A percentile compares a stretch with the other conserved stretches of the same genome.
These are phyloP conservation scores for Eolophus roseicapilla DNA, from an alignment of 2,113 vertebrate species.

Conservation along the genomic window DNA sequence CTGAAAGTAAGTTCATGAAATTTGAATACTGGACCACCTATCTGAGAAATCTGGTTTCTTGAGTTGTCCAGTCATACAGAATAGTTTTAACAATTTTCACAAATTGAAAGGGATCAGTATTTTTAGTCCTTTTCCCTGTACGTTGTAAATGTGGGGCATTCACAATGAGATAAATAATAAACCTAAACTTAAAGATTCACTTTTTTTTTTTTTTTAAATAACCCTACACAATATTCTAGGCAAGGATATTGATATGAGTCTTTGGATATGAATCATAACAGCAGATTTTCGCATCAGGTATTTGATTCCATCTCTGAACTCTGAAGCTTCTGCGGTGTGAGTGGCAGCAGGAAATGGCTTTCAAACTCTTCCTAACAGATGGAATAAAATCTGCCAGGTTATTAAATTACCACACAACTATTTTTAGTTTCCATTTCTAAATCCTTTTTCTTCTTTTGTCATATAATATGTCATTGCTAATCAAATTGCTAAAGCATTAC, in stretches of 20 bases:
- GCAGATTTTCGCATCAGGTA: constrained; percentile 55
- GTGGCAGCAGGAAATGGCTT: constrained; percentile 68
- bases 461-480: constrained; percentile 43
- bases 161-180: background rate
- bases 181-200: background rate
- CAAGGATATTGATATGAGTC: constrained; percentile 17
- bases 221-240: background rate
- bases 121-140: background rate
- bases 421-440: constrained; percentile 66
- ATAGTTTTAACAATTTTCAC: background rate
- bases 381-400: constrained; percentile 68
- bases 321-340: constrained; percentile 29
- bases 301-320: constrained; percentile 59
- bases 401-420: constrained; percentile 69
- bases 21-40: background rate
- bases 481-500: constrained; percentile 47
- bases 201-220: constrained; percentile 2
- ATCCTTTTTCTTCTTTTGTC: constrained; percentile 60
- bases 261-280: constrained; percentile 60
- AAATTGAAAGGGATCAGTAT: background rate
- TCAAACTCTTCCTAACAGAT: constrained; percentile 63
- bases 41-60: background rate
- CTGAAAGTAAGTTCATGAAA: background rate
- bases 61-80: background rate
- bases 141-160: background rate